Conservation (phyloP, 2,113 vertebrate genomes). For the Tachysurus vachellii region DNA sequence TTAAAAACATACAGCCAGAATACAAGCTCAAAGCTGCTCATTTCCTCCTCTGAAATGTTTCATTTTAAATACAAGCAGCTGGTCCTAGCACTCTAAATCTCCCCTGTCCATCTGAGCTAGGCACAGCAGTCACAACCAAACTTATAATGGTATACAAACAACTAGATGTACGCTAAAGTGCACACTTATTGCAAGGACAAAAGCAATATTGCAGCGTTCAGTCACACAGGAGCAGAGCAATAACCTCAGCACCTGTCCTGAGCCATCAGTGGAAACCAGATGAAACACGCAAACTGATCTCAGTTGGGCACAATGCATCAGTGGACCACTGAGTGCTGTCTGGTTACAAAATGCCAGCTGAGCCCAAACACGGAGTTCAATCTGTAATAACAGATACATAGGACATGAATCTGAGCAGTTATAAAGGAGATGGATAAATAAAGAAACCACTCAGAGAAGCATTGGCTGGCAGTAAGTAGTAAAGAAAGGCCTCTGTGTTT, state of each 20-base stretch:
- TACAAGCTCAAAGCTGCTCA: neutral
- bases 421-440: neutral
- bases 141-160: conserved; percentile 14
- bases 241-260: conserved; percentile 35
- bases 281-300: neutral
- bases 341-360: conserved; percentile 15
- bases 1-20: neutral
- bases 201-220: conserved; percentile 28
- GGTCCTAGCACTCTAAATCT: neutral
- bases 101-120: neutral
- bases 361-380: neutral
- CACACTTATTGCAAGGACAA: neutral
- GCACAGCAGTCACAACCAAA: neutral
- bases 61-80: neutral
- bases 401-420: neutral
- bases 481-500: neutral
- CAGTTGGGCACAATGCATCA: conserved; percentile 4
- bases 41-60: neutral
- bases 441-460: neutral
- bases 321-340: neutral
- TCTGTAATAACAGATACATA: conserved; percentile 2
- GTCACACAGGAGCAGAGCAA: conserved; percentile 45
- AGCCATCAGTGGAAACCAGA: conserved; percentile 8
- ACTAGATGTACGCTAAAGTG: neutral
- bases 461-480: neutral